A percentile compares a stretch with the other conserved stretches of the same genome.
These are phyloP conservation scores for Sphinx pinastri DNA, from an alignment of 2,888 invertebrate species.

Conservation along the genomic window DNA sequence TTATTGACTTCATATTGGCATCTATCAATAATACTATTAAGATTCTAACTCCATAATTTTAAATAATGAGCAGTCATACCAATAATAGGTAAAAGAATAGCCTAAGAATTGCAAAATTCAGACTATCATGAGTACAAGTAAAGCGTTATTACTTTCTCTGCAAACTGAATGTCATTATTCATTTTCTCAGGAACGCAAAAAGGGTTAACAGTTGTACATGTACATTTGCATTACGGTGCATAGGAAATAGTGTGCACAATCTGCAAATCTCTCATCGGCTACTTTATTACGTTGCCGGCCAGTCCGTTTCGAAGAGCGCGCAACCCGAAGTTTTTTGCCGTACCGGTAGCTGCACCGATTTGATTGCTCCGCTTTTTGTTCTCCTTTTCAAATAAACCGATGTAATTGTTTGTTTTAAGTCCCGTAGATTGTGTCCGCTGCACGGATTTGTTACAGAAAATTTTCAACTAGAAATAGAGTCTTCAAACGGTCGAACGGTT, in stretches of 20 bases:
- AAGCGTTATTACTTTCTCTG: background rate
- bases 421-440: conserved; percentile 76
- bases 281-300: conserved; percentile 66
- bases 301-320: conserved; percentile 62
- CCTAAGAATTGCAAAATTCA: background rate
- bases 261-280: conserved; percentile 57
- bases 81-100: no score
- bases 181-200: background rate
- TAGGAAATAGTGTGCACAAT: conserved; percentile 39
- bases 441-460: conserved; percentile 76
- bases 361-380: conserved; percentile 80
- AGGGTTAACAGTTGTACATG: background rate
- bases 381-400: conserved; percentile 79
- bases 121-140: background rate
- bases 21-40: background rate
- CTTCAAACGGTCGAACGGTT: conserved; percentile 70
- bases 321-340: conserved; percentile 73
- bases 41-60: no score
- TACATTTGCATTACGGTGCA: conserved; percentile 36
- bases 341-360: conserved; percentile 78
- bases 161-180: background rate
- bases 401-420: conserved; percentile 84
- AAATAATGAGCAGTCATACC: no score
- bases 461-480: conserved; percentile 74
- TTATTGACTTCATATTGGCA: background rate